phyloP scores from a whole-genome alignment of 2,888 invertebrate species.

The Torymus auratus region DNA sequence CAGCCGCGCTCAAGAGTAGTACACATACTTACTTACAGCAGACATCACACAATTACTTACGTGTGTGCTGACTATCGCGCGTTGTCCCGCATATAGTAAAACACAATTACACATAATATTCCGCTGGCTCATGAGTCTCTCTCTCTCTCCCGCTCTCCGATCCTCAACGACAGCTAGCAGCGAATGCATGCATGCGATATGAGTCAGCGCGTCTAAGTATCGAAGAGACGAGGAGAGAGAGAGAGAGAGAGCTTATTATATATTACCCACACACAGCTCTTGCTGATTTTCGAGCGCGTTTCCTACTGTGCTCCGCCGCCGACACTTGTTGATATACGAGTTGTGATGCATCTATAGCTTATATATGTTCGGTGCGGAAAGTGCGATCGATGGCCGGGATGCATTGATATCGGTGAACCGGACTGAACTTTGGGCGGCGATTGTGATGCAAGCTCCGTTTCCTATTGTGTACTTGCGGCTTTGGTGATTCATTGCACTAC shows the following conservation, averaged over 20 bases:
- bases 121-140: slow-evolving; percentile 16
- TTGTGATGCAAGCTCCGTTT: too few species aligned
- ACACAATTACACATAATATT: slow-evolving; percentile 49
- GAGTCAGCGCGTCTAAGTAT: slow-evolving; percentile 33
- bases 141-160: neutral
- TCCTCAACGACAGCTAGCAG: neutral
- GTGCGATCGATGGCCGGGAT: too few species aligned
- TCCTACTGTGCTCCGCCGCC: too few species aligned
- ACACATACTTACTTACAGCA: too few species aligned
- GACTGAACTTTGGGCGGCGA: too few species aligned
- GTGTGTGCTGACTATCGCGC: slow-evolving; percentile 11
- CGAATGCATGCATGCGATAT: slow-evolving; percentile 18
- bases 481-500: too few species aligned
- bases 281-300: slow-evolving; percentile 11
- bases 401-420: too few species aligned
- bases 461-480: too few species aligned
- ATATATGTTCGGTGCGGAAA: too few species aligned
- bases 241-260: neutral
- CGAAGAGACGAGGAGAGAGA: slow-evolving; percentile 30
- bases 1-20: neutral
- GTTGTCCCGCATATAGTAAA: slow-evolving; percentile 46
- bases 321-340: too few species aligned
- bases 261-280: neutral
- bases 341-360: too few species aligned
- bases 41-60: neutral